Base-by-base conservation (phyloP, 2,797 vertebrate species). In the Rhadinocentrus ornatus region DNA sequence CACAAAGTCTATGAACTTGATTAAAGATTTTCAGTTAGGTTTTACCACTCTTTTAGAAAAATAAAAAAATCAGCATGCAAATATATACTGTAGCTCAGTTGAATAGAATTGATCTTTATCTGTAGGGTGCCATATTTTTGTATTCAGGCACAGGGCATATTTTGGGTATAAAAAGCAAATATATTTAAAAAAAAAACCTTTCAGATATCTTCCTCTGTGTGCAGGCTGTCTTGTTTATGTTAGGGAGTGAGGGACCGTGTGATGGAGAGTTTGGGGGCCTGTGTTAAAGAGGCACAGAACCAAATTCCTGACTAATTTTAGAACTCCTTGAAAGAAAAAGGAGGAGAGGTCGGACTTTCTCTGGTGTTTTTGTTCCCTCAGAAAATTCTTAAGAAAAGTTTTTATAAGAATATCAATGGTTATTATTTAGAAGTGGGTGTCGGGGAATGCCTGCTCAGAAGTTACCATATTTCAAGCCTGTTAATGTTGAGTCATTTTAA, bases 271-370 rank as follows among this genome's bases (percentile, higher is more conserved):
- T 82, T 83, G 66, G 81, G 84, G 88, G 84, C 56, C 82, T 84
- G 87, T 35, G 68, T 80, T 85, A 63, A 31, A 74, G 80, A 89
- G 87, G 81, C 89, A 82, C 89, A 88, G 88, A 83, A 90, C 87
- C 62, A 85, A 90, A 94, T 94, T 94, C 93, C 93, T 88, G 84
- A 78, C 90, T 92, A 92, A 93, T 91, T 93, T 94, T 93, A 94
- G 92, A 93, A 92, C 89, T 93, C 89, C 89, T 93, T 93, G 78
- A 89, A 90, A 91, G 90, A 89, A 92, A 89, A 91, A 78, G 66
- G 66, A 88, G 83, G 65, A 29, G 82, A 84, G 84, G 68, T 85
- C 86, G 78, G 62, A 85, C 73, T 85, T 74, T 87, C 83, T 82
- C 78, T 87, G 82, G 77, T 82, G 83, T 82, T 82, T 85, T 81